phyloP scores from a whole-genome alignment of 2,113 vertebrate species.

The Poecile atricapillus region DNA sequence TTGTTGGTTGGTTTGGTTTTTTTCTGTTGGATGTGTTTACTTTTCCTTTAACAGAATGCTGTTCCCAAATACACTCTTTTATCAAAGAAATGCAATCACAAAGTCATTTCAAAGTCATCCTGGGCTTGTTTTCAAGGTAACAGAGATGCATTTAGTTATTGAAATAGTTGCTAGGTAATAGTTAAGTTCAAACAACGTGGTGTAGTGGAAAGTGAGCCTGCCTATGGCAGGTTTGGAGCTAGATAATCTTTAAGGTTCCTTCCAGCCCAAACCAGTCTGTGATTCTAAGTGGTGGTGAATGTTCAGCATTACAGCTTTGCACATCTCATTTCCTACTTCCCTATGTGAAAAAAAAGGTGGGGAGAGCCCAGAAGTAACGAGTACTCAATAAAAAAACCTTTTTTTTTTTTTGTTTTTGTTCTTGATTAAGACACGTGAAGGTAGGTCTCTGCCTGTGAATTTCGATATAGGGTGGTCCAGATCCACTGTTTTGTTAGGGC shows the following conservation, averaged over 20 bases:
- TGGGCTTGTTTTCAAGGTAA: neutral
- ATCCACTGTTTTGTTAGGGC: neutral
- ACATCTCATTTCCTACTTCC: neutral
- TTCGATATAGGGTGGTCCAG: neutral
- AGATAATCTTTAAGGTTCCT: neutral
- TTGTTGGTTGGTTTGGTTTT: neutral
- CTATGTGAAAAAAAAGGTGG: neutral
- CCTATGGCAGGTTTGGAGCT: neutral
- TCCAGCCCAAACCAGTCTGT: neutral
- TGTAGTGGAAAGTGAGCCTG: neutral
- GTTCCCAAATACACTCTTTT: neutral
- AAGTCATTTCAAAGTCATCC: conserved; percentile 24
- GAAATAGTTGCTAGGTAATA: neutral
- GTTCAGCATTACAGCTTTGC: neutral
- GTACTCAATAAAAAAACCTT: neutral
- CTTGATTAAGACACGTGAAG: neutral
- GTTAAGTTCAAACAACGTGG: neutral
- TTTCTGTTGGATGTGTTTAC: neutral
- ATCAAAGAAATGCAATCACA: neutral
- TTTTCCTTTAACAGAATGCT: neutral
- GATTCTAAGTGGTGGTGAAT: neutral
- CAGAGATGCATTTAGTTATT: neutral
- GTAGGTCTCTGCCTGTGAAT: neutral
- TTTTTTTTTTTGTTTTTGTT: neutral
- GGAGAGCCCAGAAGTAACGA: neutral